A percentile compares a stretch with the other conserved stretches of the same genome.
Evolutionary conservation across 1,140 invertebrate genomes (phyloP).

Genomic region (Onthophagus taurus): DNA sequence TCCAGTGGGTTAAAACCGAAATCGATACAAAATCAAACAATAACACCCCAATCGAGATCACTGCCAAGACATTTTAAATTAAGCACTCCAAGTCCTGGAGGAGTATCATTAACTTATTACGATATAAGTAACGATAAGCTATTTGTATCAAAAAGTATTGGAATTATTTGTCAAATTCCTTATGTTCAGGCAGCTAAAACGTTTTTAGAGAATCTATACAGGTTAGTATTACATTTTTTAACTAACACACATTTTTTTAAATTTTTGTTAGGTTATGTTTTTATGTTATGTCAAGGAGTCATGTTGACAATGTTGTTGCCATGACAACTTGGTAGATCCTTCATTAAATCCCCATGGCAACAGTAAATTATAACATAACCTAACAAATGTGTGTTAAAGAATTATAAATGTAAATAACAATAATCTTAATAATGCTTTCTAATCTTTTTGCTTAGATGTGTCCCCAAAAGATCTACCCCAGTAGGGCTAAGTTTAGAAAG

Average conservation of each 20-base stretch:
- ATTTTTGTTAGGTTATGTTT: too few species aligned
- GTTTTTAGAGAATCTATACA: constrained; percentile 81
- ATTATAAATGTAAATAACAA: neutral
- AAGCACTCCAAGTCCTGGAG: constrained; percentile 60
- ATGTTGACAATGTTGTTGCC: too few species aligned
- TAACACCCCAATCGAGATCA: constrained; percentile 61
- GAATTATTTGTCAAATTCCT: constrained; percentile 81
- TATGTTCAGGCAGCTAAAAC: constrained; percentile 76
- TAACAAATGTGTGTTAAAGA: too few species aligned
- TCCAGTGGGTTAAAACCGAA: constrained; percentile 66
- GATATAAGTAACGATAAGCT: constrained; percentile 88
- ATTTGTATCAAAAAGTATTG: constrained; percentile 91
- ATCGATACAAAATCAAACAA: constrained; percentile 38
- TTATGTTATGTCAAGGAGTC: too few species aligned
- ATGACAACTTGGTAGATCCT: too few species aligned
- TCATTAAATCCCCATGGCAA: too few species aligned
- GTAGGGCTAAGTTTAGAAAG: constrained; percentile 75
- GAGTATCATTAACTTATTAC: constrained; percentile 75
- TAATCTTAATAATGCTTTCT: neutral
- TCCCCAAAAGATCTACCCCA: constrained; percentile 60
- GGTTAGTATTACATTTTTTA: constrained; percentile 39
- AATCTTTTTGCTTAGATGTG: constrained; percentile 46
- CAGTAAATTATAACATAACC: too few species aligned
- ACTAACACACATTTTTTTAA: neutral
- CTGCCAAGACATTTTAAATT: constrained; percentile 82